Base-by-base conservation (phyloP, 2,113 vertebrate genomes). In the Indicator indicator region DNA sequence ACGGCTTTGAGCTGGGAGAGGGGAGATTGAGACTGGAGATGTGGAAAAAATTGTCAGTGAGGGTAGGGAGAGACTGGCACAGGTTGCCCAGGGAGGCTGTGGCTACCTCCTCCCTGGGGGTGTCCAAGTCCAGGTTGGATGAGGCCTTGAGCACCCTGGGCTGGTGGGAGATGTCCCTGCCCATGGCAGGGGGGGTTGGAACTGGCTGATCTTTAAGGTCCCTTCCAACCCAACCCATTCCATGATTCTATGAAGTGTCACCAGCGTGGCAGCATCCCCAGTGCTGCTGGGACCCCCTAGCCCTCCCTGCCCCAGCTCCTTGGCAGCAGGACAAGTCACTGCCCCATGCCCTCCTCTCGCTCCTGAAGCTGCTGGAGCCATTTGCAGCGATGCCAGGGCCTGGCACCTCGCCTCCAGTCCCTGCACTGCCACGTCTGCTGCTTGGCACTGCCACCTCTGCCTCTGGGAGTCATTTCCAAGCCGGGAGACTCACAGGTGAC, bases 301-400 rank as follows among this genome's bases (percentile, higher is more conserved):
- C 19, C 9, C 20, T 10, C 56, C 27, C 30, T 17, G 46, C 67
- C n/a, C 38, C n/a, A 24, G 58, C 58, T 27, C 44, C 44, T 15
- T 1, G 1, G 52, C 27, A 6, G 16, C 42, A 13, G 50, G 5
- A 26, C 1, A 0, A 30, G 62, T 4, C 2, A 63, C 46, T 9
- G 28, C 62, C 33, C 56, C 17, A 1, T 62, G 3, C 6, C 9
- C 1, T 0, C 1, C 5, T 60, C 27, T 28, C 0, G 5, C 11
- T 16, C 12, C 23, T 5, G 2, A 15, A 73, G 14, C 16, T n/a
- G 58, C 28, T 32, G 1, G 46, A 54, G 36, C 19, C 3, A 1
- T 6, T 24, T 0, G n/a, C 5, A 32, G 58, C 9, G 0, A 48
- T 9, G 36, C 68, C 5, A 16, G 42, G 67, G 58, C 55, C 36